Conservation (phyloP, 2,888 invertebrate genomes). For the Torymus tubicola region DNA sequence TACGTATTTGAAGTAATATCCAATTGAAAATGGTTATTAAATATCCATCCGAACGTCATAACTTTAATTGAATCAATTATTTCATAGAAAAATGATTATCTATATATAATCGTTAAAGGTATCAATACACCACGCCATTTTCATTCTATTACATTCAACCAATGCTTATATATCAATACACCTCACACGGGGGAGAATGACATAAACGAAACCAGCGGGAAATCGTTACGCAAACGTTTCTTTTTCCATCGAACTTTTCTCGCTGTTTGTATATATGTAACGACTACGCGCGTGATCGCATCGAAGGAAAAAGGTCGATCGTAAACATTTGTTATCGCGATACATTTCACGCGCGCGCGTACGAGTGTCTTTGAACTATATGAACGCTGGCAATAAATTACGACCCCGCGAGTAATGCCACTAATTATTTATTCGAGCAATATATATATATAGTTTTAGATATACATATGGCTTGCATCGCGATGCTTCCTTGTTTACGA, state of each 20-base stretch:
- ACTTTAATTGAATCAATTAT: too few relatives aligned
- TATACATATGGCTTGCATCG: neutral
- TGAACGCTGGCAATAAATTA: too few relatives aligned
- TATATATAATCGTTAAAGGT: too few relatives aligned
- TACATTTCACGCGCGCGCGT: neutral
- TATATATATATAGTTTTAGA: constrained; percentile 4
- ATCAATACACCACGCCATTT: too few relatives aligned
- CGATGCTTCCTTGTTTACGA: constrained; percentile 34
- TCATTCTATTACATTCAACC: too few relatives aligned
- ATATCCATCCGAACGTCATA: too few relatives aligned
- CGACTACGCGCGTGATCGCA: constrained; percentile 13
- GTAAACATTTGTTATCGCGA: constrained; percentile 45
- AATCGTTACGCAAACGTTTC: constrained; percentile 22
- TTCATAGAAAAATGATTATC: too few relatives aligned
- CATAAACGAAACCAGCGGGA: constrained; percentile 11
- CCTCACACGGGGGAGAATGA: neutral
- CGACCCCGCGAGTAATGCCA: neutral
- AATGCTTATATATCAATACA: too few relatives aligned
- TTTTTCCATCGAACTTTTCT: constrained; percentile 14
- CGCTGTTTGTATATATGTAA: neutral
- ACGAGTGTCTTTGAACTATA: constrained; percentile 19
- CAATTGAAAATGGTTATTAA: too few relatives aligned
- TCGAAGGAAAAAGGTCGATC: constrained; percentile 25
- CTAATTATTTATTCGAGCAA: constrained; percentile 28
- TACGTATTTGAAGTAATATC: too few relatives aligned